Evolutionary conservation across 2,113 vertebrate genomes (phyloP).

Genomic region (Mugil cephalus): DNA sequence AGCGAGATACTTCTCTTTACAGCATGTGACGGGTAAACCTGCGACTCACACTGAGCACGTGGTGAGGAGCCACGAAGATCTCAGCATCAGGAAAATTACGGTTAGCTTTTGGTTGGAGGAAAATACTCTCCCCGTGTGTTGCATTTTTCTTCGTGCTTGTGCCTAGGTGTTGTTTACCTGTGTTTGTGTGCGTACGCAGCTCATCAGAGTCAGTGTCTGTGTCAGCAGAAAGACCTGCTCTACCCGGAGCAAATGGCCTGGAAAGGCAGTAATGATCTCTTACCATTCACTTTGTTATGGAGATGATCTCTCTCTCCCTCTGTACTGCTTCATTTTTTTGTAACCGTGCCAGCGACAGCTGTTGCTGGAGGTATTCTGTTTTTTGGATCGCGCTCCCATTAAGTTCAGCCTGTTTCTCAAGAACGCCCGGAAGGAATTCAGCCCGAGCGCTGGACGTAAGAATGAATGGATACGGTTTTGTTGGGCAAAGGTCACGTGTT

Average conservation of each 20-base stretch:
- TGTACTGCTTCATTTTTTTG: not conserved
- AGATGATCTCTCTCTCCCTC: slow-evolving; percentile 24
- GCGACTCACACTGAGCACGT: slow-evolving; percentile 30
- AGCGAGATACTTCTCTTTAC: slow-evolving; percentile 47
- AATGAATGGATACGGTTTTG: too few species aligned
- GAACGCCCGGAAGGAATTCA: too few species aligned
- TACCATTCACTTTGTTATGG: slow-evolving; percentile 50
- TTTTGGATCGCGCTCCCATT: too few species aligned
- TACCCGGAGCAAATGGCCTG: slow-evolving; percentile 73
- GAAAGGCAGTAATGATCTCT: slow-evolving; percentile 79
- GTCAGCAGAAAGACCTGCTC: slow-evolving; percentile 78
- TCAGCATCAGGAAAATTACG: slow-evolving; percentile 32
- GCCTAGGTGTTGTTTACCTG: slow-evolving; percentile 42
- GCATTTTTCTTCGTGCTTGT: slow-evolving; percentile 16
- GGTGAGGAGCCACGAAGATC: slow-evolving; percentile 23
- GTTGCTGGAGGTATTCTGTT: too few species aligned
- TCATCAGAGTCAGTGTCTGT: slow-evolving; percentile 62
- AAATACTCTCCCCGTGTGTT: slow-evolving; percentile 22
- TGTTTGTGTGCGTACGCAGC: slow-evolving; percentile 33
- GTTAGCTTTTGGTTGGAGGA: slow-evolving; percentile 50
- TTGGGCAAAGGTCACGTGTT: too few species aligned
- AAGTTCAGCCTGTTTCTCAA: too few species aligned
- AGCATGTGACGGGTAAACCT: slow-evolving; percentile 55
- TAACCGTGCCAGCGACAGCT: too few species aligned
- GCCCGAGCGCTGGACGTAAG: too few species aligned